A percentile compares a stretch with the other conserved stretches of the same genome.
phyloP scores from a whole-genome alignment of 2,113 vertebrate genomes.

The Ochotona curzoniae region DNA sequence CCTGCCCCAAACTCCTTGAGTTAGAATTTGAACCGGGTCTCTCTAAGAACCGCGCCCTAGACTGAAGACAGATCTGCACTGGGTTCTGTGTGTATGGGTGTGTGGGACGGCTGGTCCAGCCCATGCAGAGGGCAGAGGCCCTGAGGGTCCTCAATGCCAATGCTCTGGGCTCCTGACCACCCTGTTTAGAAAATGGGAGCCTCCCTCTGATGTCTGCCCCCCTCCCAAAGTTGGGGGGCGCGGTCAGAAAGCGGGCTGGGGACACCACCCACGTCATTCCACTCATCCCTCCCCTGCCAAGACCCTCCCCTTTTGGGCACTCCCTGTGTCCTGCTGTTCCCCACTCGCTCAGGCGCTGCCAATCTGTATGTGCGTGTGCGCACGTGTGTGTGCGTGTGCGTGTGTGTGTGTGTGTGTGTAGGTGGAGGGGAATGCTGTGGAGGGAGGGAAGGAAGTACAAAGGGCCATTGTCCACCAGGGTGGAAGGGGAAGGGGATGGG shows the following conservation, averaged over 20 bases:
- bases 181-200: neutral
- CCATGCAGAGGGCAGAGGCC: neutral
- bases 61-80: neutral
- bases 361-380: too few species aligned
- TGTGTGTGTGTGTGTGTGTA: too few species aligned
- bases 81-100: neutral
- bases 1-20: neutral
- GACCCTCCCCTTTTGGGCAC: neutral
- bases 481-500: constrained; percentile 67
- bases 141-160: neutral
- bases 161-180: neutral
- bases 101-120: neutral
- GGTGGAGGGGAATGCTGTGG: constrained; percentile 4
- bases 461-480: constrained; percentile 70
- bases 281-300: neutral
- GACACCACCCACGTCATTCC: too few species aligned
- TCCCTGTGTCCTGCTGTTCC: neutral
- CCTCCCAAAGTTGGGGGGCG: neutral
- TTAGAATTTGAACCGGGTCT: neutral
- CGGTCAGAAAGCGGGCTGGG: too few species aligned
- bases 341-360: neutral
- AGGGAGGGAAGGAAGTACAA: constrained; percentile 79
- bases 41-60: neutral
- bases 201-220: neutral
- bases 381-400: too few species aligned